These are phyloP conservation scores for Petromus typicus DNA, from an alignment of 2,113 vertebrate genomes.

Conservation along the genomic window DNA sequence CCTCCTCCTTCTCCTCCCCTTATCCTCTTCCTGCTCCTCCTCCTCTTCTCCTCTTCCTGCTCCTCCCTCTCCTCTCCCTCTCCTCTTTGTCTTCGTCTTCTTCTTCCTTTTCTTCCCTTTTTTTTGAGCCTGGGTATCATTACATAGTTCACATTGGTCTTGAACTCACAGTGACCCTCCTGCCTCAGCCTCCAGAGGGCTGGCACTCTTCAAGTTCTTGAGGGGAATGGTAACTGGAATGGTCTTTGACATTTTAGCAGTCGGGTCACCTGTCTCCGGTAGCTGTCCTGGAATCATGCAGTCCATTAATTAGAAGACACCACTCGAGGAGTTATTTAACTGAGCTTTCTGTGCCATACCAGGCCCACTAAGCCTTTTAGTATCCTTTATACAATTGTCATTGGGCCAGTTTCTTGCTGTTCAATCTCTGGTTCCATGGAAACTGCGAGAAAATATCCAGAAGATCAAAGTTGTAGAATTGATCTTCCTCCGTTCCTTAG, in stretches of 20 bases:
- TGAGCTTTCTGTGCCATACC: neutral
- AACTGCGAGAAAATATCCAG: neutral
- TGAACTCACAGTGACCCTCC: neutral
- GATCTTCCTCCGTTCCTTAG: neutral
- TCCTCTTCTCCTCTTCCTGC: neutral
- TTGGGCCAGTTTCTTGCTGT: neutral
- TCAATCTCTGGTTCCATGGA: neutral
- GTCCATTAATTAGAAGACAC: neutral
- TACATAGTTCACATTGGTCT: neutral
- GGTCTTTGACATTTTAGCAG: neutral
- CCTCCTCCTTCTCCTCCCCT: neutral
- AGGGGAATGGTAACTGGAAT: neutral
- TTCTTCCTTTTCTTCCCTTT: neutral
- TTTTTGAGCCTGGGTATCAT: neutral
- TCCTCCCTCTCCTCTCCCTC: too few species aligned
- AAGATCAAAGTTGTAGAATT: neutral
- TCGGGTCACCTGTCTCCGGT: neutral
- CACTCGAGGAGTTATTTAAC: neutral
- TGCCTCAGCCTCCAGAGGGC: neutral
- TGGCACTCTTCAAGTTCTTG: neutral
- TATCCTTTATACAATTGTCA: neutral
- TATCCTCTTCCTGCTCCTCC: too few species aligned
- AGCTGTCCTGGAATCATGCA: neutral
- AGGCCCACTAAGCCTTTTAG: neutral
- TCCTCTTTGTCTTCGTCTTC: too few species aligned